These are phyloP conservation scores for Myanophis thanlyinensis DNA, from an alignment of 2,113 vertebrate genomes.

Conservation along the genomic window DNA sequence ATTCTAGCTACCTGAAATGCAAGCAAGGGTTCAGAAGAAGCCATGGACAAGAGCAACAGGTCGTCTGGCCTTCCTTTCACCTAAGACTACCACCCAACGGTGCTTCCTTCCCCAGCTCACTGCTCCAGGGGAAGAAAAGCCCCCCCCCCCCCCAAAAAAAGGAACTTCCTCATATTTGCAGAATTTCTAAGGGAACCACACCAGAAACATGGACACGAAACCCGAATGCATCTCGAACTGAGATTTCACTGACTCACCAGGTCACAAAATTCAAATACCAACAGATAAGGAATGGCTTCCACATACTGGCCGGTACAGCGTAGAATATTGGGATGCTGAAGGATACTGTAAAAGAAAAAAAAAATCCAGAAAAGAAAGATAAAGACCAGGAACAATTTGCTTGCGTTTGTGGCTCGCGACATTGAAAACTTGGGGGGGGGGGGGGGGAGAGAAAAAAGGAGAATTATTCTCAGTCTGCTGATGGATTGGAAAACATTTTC, in stretches of 20 bases:
- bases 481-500: neutral
- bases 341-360: constrained; percentile 61
- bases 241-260: constrained; percentile 80
- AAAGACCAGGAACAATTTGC: constrained; percentile 7
- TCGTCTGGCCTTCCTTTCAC: neutral
- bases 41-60: neutral
- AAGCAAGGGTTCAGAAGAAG: neutral
- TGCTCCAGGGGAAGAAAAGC: neutral
- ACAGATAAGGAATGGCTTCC: constrained; percentile 91
- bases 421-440: neutral
- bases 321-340: constrained; percentile 92
- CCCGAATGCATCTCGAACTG: neutral
- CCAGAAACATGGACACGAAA: neutral
- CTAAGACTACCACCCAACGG: neutral
- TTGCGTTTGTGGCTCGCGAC: neutral
- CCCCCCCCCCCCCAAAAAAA: no score
- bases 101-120: neutral
- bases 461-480: neutral
- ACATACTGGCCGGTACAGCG: constrained; percentile 93
- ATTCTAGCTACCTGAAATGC: neutral
- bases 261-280: constrained; percentile 95
- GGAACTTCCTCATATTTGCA: neutral
- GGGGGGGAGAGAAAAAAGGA: no score
- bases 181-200: neutral
- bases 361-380: constrained; percentile 14